A percentile compares a stretch with the other conserved stretches of the same genome.
Evolutionary conservation across 2,797 vertebrate genomes (phyloP).

Genomic region (Garrulus glandarius): DNA sequence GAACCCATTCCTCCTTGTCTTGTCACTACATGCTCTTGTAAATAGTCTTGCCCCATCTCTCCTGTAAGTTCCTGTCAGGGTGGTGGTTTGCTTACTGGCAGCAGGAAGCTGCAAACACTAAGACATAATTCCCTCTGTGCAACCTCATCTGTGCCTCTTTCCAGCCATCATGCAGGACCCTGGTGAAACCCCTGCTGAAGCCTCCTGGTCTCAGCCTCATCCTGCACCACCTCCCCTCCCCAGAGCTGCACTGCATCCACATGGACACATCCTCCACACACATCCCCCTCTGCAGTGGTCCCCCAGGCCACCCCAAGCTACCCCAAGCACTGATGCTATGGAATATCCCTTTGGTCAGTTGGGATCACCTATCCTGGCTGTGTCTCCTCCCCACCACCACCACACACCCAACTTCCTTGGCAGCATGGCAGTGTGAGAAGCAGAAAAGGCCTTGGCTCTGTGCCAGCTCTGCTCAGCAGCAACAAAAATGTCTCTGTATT

Average conservation of each 20-base stretch:
- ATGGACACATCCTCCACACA: fast-evolving
- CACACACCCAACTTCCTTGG: not conserved
- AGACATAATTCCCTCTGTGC: not conserved
- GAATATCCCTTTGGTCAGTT: not conserved
- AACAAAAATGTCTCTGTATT: not conserved
- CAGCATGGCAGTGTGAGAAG: not conserved
- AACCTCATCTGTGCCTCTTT: not conserved
- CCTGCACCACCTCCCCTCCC: not conserved
- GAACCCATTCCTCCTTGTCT: not conserved
- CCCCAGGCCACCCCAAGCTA: not conserved
- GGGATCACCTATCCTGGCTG: not conserved
- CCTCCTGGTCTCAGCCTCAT: not conserved
- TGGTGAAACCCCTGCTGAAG: not conserved
- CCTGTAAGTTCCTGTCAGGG: not conserved
- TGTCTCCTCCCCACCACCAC: not conserved
- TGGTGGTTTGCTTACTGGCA: not conserved
- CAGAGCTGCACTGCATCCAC: not conserved
- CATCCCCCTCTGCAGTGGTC: not conserved
- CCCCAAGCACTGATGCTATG: not conserved
- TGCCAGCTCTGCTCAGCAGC: not conserved
- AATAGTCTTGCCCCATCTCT: not conserved
- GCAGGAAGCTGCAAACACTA: not conserved
- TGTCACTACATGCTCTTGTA: not conserved
- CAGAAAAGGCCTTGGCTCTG: not conserved
- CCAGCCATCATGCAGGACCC: not conserved